Evolutionary conservation across 2,888 invertebrate species (phyloP).

Genomic region (Noctua janthe): DNA sequence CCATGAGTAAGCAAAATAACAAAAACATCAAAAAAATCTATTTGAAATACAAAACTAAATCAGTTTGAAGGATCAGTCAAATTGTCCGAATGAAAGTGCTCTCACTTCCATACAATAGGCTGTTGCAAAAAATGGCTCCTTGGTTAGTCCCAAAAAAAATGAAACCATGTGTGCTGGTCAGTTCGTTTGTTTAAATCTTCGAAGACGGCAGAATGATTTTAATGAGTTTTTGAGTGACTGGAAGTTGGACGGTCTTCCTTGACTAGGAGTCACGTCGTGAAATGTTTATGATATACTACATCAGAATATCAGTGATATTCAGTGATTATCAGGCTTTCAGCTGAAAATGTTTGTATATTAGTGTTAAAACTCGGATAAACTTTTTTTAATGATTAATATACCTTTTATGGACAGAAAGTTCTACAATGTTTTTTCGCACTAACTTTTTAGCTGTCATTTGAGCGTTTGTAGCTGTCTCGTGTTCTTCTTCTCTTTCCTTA

Average conservation of each 20-base stretch:
- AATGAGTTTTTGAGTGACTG: conserved; percentile 20
- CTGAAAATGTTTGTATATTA: background rate
- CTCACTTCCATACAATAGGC: conserved; percentile 74
- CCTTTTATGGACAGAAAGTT: background rate
- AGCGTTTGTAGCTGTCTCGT: background rate
- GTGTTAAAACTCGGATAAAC: background rate
- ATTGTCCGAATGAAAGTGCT: conserved; percentile 82
- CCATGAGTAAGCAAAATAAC: conserved; percentile 54
- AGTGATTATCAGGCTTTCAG: background rate
- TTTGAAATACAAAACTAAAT: conserved; percentile 67
- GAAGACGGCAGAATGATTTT: conserved; percentile 10
- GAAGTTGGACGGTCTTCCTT: background rate
- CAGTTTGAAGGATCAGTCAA: conserved; percentile 71
- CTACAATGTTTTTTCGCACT: background rate
- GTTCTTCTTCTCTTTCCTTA: background rate
- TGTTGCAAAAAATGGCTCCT: conserved; percentile 67
- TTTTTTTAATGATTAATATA: background rate
- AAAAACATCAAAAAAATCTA: conserved; percentile 61
- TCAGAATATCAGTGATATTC: background rate
- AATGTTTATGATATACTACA: background rate
- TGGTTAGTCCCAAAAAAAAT: conserved; percentile 42
- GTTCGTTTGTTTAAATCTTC: conserved; percentile 8
- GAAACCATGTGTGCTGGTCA: conserved; percentile 42
- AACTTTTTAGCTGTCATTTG: background rate
- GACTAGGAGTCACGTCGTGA: background rate